These are phyloP conservation scores for Mastigias papua DNA, from an alignment of 30 jellyfish, hydroid and myxozoan genomes.

Conservation along the genomic window DNA sequence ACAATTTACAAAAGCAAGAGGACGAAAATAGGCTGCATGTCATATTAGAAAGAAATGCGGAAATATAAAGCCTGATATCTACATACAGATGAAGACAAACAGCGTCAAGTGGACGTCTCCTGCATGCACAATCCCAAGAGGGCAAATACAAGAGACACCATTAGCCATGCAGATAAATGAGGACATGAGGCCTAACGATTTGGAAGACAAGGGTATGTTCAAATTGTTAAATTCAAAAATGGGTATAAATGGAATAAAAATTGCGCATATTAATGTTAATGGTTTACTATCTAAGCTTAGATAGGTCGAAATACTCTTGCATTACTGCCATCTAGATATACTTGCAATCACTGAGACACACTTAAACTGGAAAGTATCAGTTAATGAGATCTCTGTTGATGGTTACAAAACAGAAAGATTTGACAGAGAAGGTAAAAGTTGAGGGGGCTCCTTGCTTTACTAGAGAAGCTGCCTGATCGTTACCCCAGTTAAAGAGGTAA, in stretches of 20 bases:
- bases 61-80: slow-evolving; percentile 15
- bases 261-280: too few relatives aligned
- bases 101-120: slow-evolving; percentile 42
- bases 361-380: slow-evolving; percentile 33
- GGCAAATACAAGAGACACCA: slow-evolving; percentile 42
- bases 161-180: slow-evolving; percentile 32
- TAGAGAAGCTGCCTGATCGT: slow-evolving; percentile 26
- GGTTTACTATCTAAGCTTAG: too few relatives aligned
- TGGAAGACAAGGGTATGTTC: slow-evolving; percentile 26
- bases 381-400: slow-evolving; percentile 28
- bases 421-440: slow-evolving; percentile 46
- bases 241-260: too few relatives aligned
- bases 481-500: slow-evolving; percentile 33
- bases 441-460: slow-evolving; percentile 40
- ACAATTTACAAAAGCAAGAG: too few relatives aligned
- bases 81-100: slow-evolving; percentile 35
- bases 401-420: slow-evolving; percentile 27
- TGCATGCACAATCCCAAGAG: slow-evolving; percentile 31
- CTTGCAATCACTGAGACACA: too few relatives aligned
- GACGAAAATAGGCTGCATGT: too few relatives aligned
- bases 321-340: too few relatives aligned
- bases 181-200: slow-evolving; percentile 39
- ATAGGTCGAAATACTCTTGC: too few relatives aligned
- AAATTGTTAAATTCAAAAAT: slow-evolving; percentile 10
- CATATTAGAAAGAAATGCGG: slow-evolving; percentile 48